Percentiles rank a stretch among this genome's conserved stretches.
Conservation (phyloP, 2,888 invertebrate genomes). For the Synergus japonicus region DNA sequence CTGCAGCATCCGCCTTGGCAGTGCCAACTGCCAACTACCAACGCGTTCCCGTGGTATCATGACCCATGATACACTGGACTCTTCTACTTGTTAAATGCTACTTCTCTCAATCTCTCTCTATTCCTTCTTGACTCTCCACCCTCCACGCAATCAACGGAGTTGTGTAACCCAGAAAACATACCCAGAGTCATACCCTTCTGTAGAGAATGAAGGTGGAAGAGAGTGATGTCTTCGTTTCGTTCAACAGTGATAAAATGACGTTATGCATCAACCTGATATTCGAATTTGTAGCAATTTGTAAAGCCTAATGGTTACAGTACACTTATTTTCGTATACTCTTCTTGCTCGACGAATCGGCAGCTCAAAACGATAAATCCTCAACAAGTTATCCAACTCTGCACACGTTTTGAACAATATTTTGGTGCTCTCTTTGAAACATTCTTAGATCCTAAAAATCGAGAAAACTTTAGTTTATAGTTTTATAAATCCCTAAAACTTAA, state of each 20-base stretch:
- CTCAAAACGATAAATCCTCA: not conserved
- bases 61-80: conserved; percentile 3
- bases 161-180: conserved; percentile 52
- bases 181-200: too few relatives aligned
- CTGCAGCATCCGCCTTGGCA: conserved; percentile 30
- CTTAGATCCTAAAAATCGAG: too few relatives aligned
- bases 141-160: not conserved
- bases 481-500: too few relatives aligned
- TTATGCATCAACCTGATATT: conserved; percentile 68
- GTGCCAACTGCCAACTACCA: conserved; percentile 4
- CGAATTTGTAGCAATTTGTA: conserved; percentile 71
- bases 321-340: conserved; percentile 46
- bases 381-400: too few relatives aligned
- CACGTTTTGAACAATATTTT: too few relatives aligned
- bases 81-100: not conserved
- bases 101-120: not conserved
- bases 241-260: conserved; percentile 64
- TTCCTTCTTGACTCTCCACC: not conserved
- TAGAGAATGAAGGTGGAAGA: conserved; percentile 44
- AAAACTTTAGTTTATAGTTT: too few relatives aligned
- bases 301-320: conserved; percentile 60
- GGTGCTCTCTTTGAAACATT: too few relatives aligned
- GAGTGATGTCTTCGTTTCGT: conserved; percentile 62
- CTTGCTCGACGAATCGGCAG: conserved; percentile 42
- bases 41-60: not conserved